Base-by-base conservation (phyloP, 2,888 invertebrate species). In the Cepaea hortensis region DNA sequence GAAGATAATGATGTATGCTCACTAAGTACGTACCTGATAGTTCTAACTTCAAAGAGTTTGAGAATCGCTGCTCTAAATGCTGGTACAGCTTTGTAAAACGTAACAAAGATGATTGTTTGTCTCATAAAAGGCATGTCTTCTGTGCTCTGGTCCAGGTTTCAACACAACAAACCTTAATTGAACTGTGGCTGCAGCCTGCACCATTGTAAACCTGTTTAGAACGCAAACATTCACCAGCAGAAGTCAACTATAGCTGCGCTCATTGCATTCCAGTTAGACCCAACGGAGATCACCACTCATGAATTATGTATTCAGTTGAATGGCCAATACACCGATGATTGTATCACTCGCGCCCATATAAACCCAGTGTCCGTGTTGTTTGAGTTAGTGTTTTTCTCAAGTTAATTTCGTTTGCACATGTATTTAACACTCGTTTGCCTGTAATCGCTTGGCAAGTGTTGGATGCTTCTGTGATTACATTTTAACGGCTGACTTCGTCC, bases 341-440 rank as follows among this genome's bases (percentile, higher is more conserved):
- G 50, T 50, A 6, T 50, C 18, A 3, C 11, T 50, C 15, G 75
- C 75, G 1, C 15, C 48, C 48, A 13, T 50, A 20, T 6, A 48
- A 50, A 55, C 9, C 35, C 9, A 73, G 46, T 73, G 46, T 46
- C 46, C 75, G 3, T 9, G 46, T 15, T 75, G 20, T 75, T 75
- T 18, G 75, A 50, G 50, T 75, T 48, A 11, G 13, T 18, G 46
- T 46, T 75, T 48, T 75, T 13, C 20, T 20, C 18, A 15, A 46
- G 20, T 75, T 20, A 75, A 46, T 75, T 73, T 50, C 6, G 50
- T 75, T 75, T 75, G 48, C 48, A 75, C 7, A 15, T 4, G 75
- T 75, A 75, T 75, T 75, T 75, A 50, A 75, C 75, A 48, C 75
- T 48, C 75, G 75, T 75, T 75, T 46, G 20, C 35, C 3, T 50